A percentile compares a stretch with the other conserved stretches of the same genome.
phyloP scores from a whole-genome alignment of 2,888 invertebrate species.

The Cremastinae sp. region DNA sequence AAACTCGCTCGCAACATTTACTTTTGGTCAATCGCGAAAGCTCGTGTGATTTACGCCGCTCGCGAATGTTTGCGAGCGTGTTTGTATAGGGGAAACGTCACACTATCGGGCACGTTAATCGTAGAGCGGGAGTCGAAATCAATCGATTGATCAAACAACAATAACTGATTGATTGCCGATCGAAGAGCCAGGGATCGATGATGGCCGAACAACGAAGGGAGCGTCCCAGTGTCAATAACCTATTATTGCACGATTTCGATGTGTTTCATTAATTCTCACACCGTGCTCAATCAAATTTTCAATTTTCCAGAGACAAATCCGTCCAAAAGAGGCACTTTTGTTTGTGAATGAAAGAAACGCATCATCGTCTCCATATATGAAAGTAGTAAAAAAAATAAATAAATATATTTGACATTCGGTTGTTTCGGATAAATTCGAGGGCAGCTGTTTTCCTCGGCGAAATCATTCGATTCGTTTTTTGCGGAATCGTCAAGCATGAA shows the following conservation, averaged over 20 bases:
- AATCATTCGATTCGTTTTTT: no score
- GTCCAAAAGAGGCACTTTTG: constrained; percentile 1
- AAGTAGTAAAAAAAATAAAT: no score
- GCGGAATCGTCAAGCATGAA: no score
- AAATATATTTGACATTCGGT: no score
- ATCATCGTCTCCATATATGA: no score
- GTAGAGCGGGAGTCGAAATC: constrained; percentile 10
- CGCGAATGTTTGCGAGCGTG: no score
- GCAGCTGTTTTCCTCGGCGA: no score
- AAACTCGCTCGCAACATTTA: no score
- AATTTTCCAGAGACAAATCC: constrained; percentile 32
- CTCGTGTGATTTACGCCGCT: no score
- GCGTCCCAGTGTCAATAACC: constrained; percentile 36
- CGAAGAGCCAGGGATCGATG: constrained; percentile 15
- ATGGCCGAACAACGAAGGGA: constrained; percentile 5
- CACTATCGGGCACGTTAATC: constrained; percentile 1
- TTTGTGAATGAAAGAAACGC: no score
- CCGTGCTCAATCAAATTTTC: constrained; percentile 41
- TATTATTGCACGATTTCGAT: constrained; percentile 30
- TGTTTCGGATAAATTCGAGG: no score
- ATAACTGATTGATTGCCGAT: constrained; percentile 37
- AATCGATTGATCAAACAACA: constrained; percentile 48
- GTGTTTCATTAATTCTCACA: constrained; percentile 52
- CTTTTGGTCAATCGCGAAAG: no score
- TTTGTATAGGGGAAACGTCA: background rate